A percentile compares a stretch with the other conserved stretches of the same genome.
Evolutionary conservation across 2,888 invertebrate species (phyloP).

Genomic region (Polydrusus pterygomalis): DNA sequence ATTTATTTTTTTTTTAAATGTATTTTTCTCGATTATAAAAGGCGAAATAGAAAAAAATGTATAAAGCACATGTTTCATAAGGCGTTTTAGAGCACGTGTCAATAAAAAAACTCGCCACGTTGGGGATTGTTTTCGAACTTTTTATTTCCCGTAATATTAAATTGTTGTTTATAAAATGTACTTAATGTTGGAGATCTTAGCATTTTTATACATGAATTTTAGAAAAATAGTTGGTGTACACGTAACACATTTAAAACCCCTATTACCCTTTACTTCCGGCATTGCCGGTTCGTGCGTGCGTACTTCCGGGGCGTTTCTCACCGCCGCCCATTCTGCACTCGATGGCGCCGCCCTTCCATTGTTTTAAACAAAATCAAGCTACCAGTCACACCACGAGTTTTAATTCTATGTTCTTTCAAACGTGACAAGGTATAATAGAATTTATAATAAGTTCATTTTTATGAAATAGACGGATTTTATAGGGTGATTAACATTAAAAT

Average conservation of each 20-base stretch:
- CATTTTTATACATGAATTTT: too few species aligned
- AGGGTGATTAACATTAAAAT: neutral
- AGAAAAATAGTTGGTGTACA: neutral
- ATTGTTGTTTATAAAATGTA: too few species aligned
- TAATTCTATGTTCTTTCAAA: constrained; percentile 30
- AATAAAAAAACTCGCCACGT: too few species aligned
- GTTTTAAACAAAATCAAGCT: constrained; percentile 48
- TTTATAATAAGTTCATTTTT: constrained; percentile 19
- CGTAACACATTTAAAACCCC: constrained; percentile 4
- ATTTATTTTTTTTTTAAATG: too few species aligned
- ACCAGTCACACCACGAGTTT: constrained; percentile 38
- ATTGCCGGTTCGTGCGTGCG: constrained; percentile 27
- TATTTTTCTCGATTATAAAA: too few species aligned
- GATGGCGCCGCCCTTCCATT: constrained; percentile 39
- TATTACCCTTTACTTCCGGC: constrained; percentile 27
- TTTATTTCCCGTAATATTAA: too few species aligned
- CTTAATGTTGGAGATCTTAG: too few species aligned
- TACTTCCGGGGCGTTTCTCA: constrained; percentile 42
- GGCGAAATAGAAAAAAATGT: too few species aligned
- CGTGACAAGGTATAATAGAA: constrained; percentile 42
- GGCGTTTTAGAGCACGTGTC: too few species aligned
- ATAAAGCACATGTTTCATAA: too few species aligned
- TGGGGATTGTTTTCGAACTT: too few species aligned
- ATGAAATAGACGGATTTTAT: neutral
- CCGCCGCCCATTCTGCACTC: constrained; percentile 27